phyloP scores from a whole-genome alignment of 2,113 vertebrate species.

The Saguinus midas region DNA sequence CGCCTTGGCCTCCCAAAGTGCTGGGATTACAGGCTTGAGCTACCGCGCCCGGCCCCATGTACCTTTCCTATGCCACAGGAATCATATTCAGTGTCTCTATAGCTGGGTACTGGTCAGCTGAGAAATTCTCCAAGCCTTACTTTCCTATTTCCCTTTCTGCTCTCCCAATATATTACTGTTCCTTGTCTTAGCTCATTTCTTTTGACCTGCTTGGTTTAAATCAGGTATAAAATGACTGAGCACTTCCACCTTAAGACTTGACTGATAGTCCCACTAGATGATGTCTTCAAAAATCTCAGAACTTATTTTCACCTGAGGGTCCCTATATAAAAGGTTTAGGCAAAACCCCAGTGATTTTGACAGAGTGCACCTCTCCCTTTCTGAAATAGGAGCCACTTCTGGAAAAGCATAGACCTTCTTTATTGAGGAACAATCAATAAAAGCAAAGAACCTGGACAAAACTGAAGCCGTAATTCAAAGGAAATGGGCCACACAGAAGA shows the following conservation, averaged over 20 bases:
- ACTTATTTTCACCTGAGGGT: neutral
- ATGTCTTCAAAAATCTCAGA: neutral
- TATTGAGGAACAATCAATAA: neutral
- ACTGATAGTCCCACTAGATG: neutral
- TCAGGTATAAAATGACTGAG: neutral
- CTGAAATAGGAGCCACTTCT: neutral
- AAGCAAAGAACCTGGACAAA: slow-evolving; percentile 8
- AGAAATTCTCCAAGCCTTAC: neutral
- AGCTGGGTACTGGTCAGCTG: neutral
- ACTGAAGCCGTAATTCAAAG: neutral
- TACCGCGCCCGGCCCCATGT: too few species aligned
- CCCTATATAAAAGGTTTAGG: neutral
- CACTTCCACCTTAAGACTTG: neutral
- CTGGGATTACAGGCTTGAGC: too few species aligned
- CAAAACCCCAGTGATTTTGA: neutral
- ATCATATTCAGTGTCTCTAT: neutral
- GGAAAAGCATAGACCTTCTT: neutral
- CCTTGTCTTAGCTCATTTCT: neutral
- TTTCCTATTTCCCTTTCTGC: neutral
- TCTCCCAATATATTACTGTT: neutral
- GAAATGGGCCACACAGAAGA: neutral
- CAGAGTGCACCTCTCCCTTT: neutral
- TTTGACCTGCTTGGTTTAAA: neutral
- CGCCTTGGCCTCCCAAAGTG: too few species aligned
- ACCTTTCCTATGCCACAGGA: neutral